Evolutionary conservation across 2,888 invertebrate species (phyloP), one percentile per base, ranked within the genome.

Genomic region (Ochropleura leucogaster): DNA sequence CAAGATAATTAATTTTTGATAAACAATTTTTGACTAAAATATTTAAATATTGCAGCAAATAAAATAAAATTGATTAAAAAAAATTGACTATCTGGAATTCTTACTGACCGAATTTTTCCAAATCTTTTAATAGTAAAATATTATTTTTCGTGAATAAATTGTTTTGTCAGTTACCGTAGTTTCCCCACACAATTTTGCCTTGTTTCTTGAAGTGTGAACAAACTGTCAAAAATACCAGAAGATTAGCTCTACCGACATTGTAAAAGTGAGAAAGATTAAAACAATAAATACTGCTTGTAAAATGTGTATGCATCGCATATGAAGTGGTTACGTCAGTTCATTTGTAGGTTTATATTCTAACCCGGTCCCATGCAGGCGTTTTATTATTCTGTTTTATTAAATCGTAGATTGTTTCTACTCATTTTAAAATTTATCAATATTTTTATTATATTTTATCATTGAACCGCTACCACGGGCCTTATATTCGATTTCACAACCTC

Each of bases 401-500:
- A 90, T 83, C 79, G 94, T 95, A 93, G 94, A 93, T 89, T 79
- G 70, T 74, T 85, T 93, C 93, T 93, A 95, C 94, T 86, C 83
- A 78, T 90, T 92, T 94, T 94, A 92, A 87, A 87, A 92, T 90
- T 93, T 93, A 85, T 80, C 75, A 78, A 84, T 92, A 92, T 92
- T 94, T 95, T 93, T 88, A 88, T 88, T 90, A 86, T 82, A 88
- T 85, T 89, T 89, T 87, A 90, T 90, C 91, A 91, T 91, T 90
- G 93, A 89, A 90, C 93, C 93, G 93, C 92, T 86, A 88, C 90
- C 90, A 92, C 92, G 92, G 90, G 90, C 90, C 84, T 86, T 89
- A 91, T 90, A 93, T 93, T 93, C 92, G 89, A 92, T 92, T 94
- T 96, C 96, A 96, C 96, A 96, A 96, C 96, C 96, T 95, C 92